Base-by-base conservation (phyloP, 2,113 vertebrate genomes). In the Mesitornis unicolor region DNA sequence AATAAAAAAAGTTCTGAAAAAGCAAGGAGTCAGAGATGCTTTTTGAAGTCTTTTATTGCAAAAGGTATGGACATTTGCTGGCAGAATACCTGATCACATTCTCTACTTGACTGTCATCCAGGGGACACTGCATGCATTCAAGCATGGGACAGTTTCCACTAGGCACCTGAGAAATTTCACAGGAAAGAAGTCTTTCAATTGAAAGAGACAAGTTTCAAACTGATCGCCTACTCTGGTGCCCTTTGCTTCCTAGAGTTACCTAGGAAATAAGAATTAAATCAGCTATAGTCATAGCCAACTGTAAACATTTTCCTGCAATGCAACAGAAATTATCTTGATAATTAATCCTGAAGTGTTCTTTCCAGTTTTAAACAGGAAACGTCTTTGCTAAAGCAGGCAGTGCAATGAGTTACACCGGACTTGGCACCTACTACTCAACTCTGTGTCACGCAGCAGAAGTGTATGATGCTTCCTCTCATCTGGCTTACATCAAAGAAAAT, bases 1-100 rank as follows among this genome's bases (percentile, higher is more conserved):
- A n/a, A 17, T 36, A 33, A 36, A 68, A 86, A 88, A 24, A 35
- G 17, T 3, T 31, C 18, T 47, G 20, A 61, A 65, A 59, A 84
- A 86, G 38, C 9, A 51, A 70, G 20, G n/a, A 48, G 56, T 68
- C 73, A 68, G 74, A 88, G n/a, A 83, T 75, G 67, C 64, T 84
- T 96, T 93, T 96, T 60, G 50, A 95, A 89, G 61, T 89, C 43
- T 93, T 95, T 97, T 97, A 97, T 97, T 97, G 86, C 33, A 96
- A 97, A 97, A 94, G 43, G 59, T 95, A 87, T 50, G 87, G 93
- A 93, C 47, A 82, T 76, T 77, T 96, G 71, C 94, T 96, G 93
- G 81, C 90, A 95, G 93, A 92, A 91, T 74, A 95, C 75, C 85
- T 90, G 82, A 95, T 83, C 95, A 91, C 97, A 94, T 94, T 96